phyloP scores from a whole-genome alignment of 2,113 vertebrate species.

The Triplophysa rosa region DNA sequence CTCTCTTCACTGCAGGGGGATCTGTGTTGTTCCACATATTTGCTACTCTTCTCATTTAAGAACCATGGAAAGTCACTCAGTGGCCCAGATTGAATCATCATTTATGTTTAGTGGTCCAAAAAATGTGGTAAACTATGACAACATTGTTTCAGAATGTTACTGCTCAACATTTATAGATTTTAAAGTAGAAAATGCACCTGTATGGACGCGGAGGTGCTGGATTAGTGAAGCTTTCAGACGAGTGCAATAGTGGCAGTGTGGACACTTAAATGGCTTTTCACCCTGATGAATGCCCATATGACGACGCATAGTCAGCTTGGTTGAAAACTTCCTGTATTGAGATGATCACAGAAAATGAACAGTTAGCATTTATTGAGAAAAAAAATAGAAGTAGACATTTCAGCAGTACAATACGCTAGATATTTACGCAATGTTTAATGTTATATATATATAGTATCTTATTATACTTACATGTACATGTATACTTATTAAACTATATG shows the following conservation, averaged over 20 bases:
- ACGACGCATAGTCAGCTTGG: conserved; percentile 68
- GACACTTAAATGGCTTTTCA: conserved; percentile 69
- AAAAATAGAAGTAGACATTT: too few species aligned
- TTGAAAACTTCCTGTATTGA: conserved; percentile 71
- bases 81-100: background rate
- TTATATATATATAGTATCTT: too few species aligned
- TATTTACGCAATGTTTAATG: too few species aligned
- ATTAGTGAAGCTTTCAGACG: conserved; percentile 70
- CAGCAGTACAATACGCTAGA: background rate
- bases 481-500: too few species aligned
- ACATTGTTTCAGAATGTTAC: background rate
- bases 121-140: background rate
- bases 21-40: background rate
- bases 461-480: too few species aligned
- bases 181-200: conserved; percentile 52
- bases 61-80: conserved; percentile 31
- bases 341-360: background rate
- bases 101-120: conserved; percentile 24
- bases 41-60: conserved; percentile 19
- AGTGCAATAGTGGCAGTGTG: conserved; percentile 63
- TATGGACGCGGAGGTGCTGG: conserved; percentile 67
- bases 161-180: background rate
- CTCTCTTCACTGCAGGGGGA: background rate
- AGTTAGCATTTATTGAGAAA: background rate
- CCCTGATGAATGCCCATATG: conserved; percentile 67